These are phyloP conservation scores for Drosophila arizonae DNA, from an alignment of 1,140 invertebrate species.

Conservation along the genomic window DNA sequence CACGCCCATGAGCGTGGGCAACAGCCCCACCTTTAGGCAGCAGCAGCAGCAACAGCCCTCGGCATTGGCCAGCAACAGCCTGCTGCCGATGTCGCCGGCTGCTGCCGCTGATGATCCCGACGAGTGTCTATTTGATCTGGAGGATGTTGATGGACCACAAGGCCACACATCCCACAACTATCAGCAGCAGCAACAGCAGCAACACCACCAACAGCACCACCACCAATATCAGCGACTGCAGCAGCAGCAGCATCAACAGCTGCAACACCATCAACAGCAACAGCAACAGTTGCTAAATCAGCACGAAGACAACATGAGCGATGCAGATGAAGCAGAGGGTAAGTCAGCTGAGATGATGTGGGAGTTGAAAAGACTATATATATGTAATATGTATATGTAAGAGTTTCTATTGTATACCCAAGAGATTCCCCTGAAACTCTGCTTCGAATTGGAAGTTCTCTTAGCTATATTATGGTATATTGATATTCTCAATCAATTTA, in stretches of 20 bases:
- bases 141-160: slow-evolving; percentile 62
- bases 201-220: not conserved
- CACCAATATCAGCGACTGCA: slow-evolving; percentile 1
- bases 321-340: slow-evolving; percentile 80
- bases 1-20: slow-evolving; percentile 82
- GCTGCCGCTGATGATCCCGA: slow-evolving; percentile 54
- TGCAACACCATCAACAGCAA: not conserved
- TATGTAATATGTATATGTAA: not conserved
- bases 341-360: slow-evolving; percentile 46
- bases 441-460: too few species aligned
- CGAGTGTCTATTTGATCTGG: slow-evolving; percentile 78
- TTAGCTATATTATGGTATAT: too few species aligned
- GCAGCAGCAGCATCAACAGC: slow-evolving; percentile 37
- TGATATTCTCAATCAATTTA: too few species aligned
- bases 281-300: slow-evolving; percentile 39
- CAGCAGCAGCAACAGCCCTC: slow-evolving; percentile 57
- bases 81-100: slow-evolving; percentile 17
- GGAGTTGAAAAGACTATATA: not conserved
- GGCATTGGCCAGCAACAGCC: not conserved
- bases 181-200: slow-evolving; percentile 46
- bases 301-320: slow-evolving; percentile 66
- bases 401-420: too few species aligned
- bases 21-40: slow-evolving; percentile 80
- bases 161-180: slow-evolving; percentile 18
- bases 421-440: too few species aligned